phyloP scores from a whole-genome alignment of 2,888 invertebrate genomes.

The Coecobrya sp. region DNA sequence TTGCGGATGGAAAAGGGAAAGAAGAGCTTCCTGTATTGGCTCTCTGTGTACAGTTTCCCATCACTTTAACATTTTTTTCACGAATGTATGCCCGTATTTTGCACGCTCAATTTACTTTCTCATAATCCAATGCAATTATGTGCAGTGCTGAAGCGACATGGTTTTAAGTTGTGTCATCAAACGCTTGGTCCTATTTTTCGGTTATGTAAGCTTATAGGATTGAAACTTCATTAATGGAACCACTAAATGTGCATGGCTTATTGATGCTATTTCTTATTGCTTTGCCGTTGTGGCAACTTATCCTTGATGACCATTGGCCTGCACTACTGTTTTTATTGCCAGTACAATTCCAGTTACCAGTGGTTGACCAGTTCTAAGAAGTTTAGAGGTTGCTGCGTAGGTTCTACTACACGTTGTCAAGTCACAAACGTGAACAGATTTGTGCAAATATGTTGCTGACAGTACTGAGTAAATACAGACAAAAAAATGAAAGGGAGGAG shows the following conservation, averaged over 20 bases:
- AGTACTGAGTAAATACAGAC: neutral
- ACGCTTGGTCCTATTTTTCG: neutral
- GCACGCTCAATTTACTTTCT: neutral
- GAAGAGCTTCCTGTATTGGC: neutral
- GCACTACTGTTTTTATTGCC: too few relatives aligned
- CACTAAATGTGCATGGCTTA: too few relatives aligned
- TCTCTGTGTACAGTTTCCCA: neutral
- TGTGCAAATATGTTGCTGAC: neutral
- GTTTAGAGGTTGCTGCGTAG: neutral
- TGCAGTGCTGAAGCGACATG: neutral
- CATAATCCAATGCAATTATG: neutral
- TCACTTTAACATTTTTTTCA: neutral
- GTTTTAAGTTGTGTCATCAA: neutral
- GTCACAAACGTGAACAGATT: neutral
- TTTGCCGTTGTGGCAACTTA: neutral
- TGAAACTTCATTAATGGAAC: too few relatives aligned
- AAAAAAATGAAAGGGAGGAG: neutral
- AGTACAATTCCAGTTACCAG: neutral
- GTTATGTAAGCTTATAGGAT: too few relatives aligned
- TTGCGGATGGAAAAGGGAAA: neutral
- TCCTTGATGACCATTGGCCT: slow-evolving; percentile 7
- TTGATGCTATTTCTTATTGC: too few relatives aligned
- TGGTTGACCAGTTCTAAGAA: neutral
- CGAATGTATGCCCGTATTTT: neutral
- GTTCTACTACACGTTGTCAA: neutral